Evolutionary conservation across 2,888 invertebrate species (phyloP).

Genomic region (Tholera decimalis): DNA sequence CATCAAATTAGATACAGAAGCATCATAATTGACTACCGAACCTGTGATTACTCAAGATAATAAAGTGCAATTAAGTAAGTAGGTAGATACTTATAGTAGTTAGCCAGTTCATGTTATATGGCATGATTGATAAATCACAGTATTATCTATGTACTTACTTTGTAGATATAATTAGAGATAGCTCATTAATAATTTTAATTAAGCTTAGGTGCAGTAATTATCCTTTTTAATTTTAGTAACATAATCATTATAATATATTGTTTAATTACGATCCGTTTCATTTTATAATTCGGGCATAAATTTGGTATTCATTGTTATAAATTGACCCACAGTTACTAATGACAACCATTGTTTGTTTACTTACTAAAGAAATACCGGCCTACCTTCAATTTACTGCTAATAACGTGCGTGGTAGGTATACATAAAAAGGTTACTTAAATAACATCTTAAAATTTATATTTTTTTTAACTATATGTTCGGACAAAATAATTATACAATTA

Average conservation of each 20-base stretch:
- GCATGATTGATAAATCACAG: not conserved
- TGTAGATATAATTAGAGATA: not conserved
- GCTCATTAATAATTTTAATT: not conserved
- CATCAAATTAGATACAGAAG: too few relatives aligned
- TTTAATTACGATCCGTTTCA: too few relatives aligned
- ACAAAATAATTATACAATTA: not conserved
- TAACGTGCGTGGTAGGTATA: too few relatives aligned
- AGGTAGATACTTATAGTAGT: not conserved
- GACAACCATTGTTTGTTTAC: not conserved
- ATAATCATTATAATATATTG: not conserved
- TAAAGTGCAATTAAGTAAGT: not conserved
- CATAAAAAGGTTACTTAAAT: too few relatives aligned
- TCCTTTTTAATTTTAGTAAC: not conserved
- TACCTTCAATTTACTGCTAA: slow-evolving; percentile 1
- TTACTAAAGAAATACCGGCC: not conserved
- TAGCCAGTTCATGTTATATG: not conserved
- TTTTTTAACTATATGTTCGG: too few relatives aligned
- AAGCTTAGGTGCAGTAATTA: not conserved
- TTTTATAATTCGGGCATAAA: too few relatives aligned
- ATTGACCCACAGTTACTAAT: not conserved
- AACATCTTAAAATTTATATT: too few relatives aligned
- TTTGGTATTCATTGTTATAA: too few relatives aligned
- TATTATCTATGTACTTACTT: not conserved
- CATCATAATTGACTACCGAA: not conserved
- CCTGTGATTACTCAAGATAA: not conserved